Percentiles rank a stretch among this genome's conserved stretches.
Evolutionary conservation across 1,140 invertebrate genomes (phyloP).

Genomic region (Thaumatotibia leucotreta): DNA sequence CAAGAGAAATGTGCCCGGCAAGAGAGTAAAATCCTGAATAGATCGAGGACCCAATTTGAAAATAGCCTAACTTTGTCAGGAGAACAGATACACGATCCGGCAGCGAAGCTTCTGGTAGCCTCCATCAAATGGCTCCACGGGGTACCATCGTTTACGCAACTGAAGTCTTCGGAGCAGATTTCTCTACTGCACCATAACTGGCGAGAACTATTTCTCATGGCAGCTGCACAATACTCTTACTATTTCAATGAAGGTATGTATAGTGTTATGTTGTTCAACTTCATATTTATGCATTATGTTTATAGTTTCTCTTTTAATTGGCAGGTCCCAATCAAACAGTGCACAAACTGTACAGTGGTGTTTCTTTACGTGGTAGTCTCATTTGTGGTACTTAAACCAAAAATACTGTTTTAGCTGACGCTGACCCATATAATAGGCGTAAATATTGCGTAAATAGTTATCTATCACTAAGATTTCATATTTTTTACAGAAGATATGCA

Average conservation of each 20-base stretch:
- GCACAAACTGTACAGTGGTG: no score
- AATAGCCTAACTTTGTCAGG: slow-evolving; percentile 32
- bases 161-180: slow-evolving; percentile 84
- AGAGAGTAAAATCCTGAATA: neutral
- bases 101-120: slow-evolving; percentile 86
- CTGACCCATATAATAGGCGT: no score
- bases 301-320: no score
- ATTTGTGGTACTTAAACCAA: neutral
- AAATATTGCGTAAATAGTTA: no score
- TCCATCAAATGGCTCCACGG: slow-evolving; percentile 87
- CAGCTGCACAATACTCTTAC: slow-evolving; percentile 87
- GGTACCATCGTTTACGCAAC: slow-evolving; percentile 84
- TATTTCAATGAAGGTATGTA: slow-evolving; percentile 82
- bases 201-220: slow-evolving; percentile 91
- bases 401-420: neutral
- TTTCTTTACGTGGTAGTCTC: no score
- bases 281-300: no score
- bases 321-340: no score
- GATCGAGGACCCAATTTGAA: neutral
- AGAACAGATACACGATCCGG: slow-evolving; percentile 84
- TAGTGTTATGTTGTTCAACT: slow-evolving; percentile 2
- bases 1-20: neutral
- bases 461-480: no score
- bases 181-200: slow-evolving; percentile 87
- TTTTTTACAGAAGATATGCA: slow-evolving; percentile 47